Conservation (phyloP, 2,888 invertebrate genomes). For the Ommatoiulus sabulosus region DNA sequence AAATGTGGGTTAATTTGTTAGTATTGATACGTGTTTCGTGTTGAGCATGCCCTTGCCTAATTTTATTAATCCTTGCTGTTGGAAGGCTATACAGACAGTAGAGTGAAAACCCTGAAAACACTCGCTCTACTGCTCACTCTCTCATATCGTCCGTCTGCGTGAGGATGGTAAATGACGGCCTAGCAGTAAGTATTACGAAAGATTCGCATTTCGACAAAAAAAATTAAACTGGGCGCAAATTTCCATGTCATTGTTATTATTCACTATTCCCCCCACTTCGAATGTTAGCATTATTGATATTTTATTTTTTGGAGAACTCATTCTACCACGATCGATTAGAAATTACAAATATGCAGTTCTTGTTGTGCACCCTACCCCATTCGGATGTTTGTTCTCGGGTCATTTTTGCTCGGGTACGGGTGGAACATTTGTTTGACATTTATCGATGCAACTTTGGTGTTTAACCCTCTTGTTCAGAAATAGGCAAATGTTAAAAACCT, state of each 20-base stretch:
- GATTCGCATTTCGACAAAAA: slow-evolving; percentile 9
- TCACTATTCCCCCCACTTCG: not conserved
- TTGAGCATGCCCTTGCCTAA: slow-evolving; percentile 19
- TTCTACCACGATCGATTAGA: not conserved
- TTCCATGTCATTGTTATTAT: not conserved
- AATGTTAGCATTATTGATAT: not conserved
- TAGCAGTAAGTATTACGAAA: slow-evolving; percentile 12
- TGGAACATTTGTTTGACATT: not conserved
- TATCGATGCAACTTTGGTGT: no score
- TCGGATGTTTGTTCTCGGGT: not conserved
- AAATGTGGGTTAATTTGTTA: not conserved
- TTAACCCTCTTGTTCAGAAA: no score
- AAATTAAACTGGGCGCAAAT: not conserved
- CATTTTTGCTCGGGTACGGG: not conserved
- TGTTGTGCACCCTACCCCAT: not conserved
- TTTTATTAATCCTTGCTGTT: slow-evolving; percentile 19
- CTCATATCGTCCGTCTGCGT: not conserved
- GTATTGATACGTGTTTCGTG: not conserved
- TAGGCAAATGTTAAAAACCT: no score
- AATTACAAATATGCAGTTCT: not conserved
- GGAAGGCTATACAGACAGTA: slow-evolving; percentile 19
- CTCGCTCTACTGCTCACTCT: slow-evolving; percentile 19
- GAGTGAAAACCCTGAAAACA: slow-evolving; percentile 19
- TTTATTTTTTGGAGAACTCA: not conserved
- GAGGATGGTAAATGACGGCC: slow-evolving; percentile 19